phyloP scores from a whole-genome alignment of 1,140 invertebrate genomes.

The Saxidomus purpurata region DNA sequence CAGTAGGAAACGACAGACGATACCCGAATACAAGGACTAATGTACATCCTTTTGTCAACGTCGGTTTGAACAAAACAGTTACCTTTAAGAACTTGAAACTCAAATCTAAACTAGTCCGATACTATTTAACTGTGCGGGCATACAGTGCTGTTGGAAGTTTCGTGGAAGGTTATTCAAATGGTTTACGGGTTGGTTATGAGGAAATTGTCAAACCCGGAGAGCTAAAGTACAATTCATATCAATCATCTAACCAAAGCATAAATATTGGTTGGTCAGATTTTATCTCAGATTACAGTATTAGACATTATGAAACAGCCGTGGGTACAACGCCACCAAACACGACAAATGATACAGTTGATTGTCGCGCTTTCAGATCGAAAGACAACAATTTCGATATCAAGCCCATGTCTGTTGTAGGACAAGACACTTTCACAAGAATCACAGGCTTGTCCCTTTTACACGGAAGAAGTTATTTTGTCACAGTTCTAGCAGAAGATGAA shows the following conservation, averaged over 20 bases:
- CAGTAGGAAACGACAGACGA: slow-evolving; percentile 32
- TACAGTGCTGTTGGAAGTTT: slow-evolving; percentile 29
- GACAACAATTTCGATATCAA: not conserved
- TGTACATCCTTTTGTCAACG: slow-evolving; percentile 36
- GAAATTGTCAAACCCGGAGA: not conserved
- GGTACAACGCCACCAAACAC: not conserved
- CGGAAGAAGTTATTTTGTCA: slow-evolving; percentile 13
- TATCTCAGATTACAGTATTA: not conserved
- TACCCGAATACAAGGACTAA: slow-evolving; percentile 29
- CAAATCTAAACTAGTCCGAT: not conserved
- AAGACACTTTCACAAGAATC: not conserved
- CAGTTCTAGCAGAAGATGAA: slow-evolving; percentile 19
- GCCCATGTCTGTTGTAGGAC: not conserved
- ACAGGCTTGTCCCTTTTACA: not conserved
- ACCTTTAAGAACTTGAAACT: slow-evolving; percentile 31
- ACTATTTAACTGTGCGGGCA: slow-evolving; percentile 35
- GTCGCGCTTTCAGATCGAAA: not conserved
- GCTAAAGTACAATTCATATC: not conserved
- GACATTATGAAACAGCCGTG: not conserved
- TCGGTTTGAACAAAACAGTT: slow-evolving; percentile 16
- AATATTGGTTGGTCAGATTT: not conserved
- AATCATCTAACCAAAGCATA: not conserved
- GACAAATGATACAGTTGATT: not conserved
- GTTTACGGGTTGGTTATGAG: slow-evolving; percentile 40
- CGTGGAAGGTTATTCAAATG: slow-evolving; percentile 38